Evolutionary conservation across 2,888 invertebrate genomes (phyloP), one percentile per base, ranked within the genome.

Genomic region (Augochlorella aurata): DNA sequence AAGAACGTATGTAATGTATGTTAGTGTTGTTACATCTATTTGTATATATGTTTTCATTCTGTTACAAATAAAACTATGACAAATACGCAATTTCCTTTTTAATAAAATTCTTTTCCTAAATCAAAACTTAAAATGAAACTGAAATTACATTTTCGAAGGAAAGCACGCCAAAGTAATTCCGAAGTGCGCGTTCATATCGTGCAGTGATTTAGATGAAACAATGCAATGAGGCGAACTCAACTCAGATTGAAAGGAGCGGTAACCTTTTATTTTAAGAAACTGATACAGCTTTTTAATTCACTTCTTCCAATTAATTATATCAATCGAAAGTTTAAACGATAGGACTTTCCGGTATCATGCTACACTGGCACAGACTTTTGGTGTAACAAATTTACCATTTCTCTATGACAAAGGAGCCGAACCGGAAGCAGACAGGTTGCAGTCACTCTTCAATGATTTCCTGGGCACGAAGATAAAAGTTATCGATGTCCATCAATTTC

Each of bases 391-490:
- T n/a, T 68, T 58, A 52, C 50, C 61, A 74, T 71, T 63, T 58
- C 45, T 7, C 44, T 3, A 21, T 67, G 45, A 18, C 54, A 66
- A 47, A 73, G 61, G 70, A 49, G 9, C 14, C 18, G 12, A 50
- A 49, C 81, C 72, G 85, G 87, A 88, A 85, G 71, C 67, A 68
- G 16, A 38, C 24, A 14, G 29, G 47, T 54, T 49, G 9, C 69
- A 81, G 63, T 81, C 66, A 82, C 81, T 87, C 78, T 66, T 74
- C 72, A 74, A 86, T 84, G 82, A 87, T 88, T 92, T 91, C 89
- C 91, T 87, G 85, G 82, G 77, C 77, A 86, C 58, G 72, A 79
- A 86, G 86, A 87, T 88, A 83, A 90, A 86, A 87, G 74, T 81
- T 84, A 89, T 88, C 86, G 82, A 69, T 65, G 79, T 76, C 80